Conservation (phyloP, 2,888 invertebrate species). For the Metellina segmentata region DNA sequence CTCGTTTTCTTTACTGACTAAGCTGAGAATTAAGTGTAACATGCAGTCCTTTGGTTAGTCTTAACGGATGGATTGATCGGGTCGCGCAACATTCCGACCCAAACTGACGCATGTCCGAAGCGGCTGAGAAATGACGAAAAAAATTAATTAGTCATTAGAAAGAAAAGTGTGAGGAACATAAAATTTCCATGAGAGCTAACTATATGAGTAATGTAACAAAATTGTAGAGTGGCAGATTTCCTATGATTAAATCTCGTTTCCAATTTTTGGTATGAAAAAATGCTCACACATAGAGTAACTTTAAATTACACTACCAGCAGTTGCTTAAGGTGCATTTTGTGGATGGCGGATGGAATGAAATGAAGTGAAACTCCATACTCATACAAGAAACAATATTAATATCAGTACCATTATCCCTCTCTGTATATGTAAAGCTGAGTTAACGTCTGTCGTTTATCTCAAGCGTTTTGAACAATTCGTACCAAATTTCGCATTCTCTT, state of each 20-base stretch:
- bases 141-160: background rate
- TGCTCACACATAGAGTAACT: too few relatives aligned
- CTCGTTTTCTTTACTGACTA: background rate
- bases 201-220: background rate
- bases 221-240: background rate
- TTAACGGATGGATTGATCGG: background rate
- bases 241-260: background rate
- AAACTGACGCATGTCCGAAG: background rate
- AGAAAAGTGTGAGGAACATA: background rate
- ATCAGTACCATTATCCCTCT: too few relatives aligned
- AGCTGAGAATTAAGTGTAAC: conserved; percentile 1
- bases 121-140: background rate
- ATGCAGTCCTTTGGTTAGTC: background rate
- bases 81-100: too few relatives aligned
- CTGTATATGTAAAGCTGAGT: too few relatives aligned
- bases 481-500: too few relatives aligned
- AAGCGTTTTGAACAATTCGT: too few relatives aligned
- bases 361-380: too few relatives aligned
- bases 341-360: too few relatives aligned
- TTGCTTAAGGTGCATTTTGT: too few relatives aligned
- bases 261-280: background rate
- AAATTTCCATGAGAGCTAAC: background rate
- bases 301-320: too few relatives aligned
- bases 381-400: too few relatives aligned
- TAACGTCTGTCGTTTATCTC: too few relatives aligned